These are phyloP conservation scores for Daubentonia madagascariensis DNA, from an alignment of 2,113 vertebrate species.

Conservation along the genomic window DNA sequence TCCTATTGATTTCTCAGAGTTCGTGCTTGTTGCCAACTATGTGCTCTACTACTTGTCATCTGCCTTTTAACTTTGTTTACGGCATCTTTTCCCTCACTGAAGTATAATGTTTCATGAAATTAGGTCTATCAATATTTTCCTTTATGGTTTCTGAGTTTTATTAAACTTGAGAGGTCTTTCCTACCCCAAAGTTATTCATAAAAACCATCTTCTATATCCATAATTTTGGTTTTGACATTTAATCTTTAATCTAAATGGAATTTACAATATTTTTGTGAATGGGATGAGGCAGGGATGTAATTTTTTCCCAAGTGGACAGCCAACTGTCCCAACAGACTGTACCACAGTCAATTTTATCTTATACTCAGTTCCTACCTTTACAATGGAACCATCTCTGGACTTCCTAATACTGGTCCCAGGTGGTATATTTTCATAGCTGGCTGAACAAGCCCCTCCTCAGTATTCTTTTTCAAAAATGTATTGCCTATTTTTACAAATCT, in stretches of 20 bases:
- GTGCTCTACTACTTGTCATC: background rate
- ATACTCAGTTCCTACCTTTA: background rate
- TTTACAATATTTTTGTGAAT: background rate
- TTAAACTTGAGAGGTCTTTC: background rate
- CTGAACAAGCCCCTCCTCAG: background rate
- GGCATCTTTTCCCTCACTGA: background rate
- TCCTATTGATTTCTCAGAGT: background rate
- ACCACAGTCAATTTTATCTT: background rate
- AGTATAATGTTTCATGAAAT: background rate
- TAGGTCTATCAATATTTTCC: background rate
- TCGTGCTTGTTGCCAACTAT: background rate
- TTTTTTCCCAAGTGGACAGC: background rate
- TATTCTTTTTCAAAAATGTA: background rate
- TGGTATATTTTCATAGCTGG: background rate
- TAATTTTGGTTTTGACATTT: background rate
- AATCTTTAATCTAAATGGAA: background rate
- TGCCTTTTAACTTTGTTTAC: background rate
- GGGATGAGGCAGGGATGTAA: background rate
- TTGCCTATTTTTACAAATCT: background rate
- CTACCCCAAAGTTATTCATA: background rate
- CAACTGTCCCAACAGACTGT: background rate
- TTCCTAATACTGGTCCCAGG: background rate
- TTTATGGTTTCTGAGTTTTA: background rate
- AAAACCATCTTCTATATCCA: background rate
- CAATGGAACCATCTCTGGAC: background rate